Base-by-base conservation (phyloP, 2,113 vertebrate species). In the Aegithalos caudatus region DNA sequence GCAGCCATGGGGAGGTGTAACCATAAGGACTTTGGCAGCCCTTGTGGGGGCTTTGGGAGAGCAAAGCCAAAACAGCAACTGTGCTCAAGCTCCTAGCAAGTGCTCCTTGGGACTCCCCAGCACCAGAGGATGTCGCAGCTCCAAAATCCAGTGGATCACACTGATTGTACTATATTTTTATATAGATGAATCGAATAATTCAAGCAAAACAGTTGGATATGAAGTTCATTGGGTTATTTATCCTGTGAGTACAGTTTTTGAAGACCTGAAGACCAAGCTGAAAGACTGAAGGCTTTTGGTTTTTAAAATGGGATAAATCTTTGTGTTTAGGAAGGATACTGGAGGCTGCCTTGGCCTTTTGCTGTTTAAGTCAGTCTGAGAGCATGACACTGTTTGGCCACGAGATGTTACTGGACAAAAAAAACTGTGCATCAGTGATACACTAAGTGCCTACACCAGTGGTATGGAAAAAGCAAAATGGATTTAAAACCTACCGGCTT, bases 151-250 rank as follows among this genome's bases (percentile, higher is more conserved):
- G 48, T 21, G 58, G 67, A 45, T 73, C 73, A 83, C 33, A 8
- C 66, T 60, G 25, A 61, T 80, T 27, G n/a, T 88, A 20, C 19
- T 71, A 0, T 96, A 38, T 64, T 44, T 82, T 66, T 38, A 44
- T 98, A 67, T 96, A 98, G 94, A 79, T 97, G 96, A 98, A 97
- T 98, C 61, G 47, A 23, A 96, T 95, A 96, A 95, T 97, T 95
- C 91, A 91, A 89, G 76, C 73, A 96, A 96, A 67, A 48, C 15
- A 57, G 94, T 96, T 29, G 53, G 40, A 66, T 72, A 5, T 53
- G 98, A 98, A 98, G 95, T 80, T 77, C 96, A 57, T 50, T 95
- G 67, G 96, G 97, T 98, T 98, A 97, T 97, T 97, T 92, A 50
- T 94, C 86, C 69, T 86, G 74, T 50, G 81, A 82, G 58, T 80